Conservation (phyloP, 2,113 vertebrate genomes). For the Mirza zaza region DNA sequence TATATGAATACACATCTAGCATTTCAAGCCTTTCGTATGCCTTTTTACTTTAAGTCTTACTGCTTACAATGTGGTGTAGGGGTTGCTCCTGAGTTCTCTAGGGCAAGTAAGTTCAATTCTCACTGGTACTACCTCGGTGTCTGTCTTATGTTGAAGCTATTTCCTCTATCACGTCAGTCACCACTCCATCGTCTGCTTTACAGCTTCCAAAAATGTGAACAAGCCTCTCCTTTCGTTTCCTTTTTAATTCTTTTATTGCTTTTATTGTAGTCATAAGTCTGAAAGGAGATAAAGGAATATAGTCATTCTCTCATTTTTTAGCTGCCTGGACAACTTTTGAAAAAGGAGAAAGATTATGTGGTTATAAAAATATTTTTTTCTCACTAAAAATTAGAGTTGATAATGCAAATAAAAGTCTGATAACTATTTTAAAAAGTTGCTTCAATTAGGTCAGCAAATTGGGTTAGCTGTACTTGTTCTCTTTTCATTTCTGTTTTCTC, state of each 20-base stretch:
- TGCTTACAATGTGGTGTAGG: background rate
- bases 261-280: background rate
- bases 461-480: background rate
- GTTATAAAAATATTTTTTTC: background rate
- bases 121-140: background rate
- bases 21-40: background rate
- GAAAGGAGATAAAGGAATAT: background rate
- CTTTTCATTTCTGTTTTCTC: background rate
- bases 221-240: background rate
- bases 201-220: background rate
- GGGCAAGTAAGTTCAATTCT: background rate
- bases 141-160: background rate
- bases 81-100: background rate
- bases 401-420: slow-evolving; percentile 22
- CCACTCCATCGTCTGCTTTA: background rate
- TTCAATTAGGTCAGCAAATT: background rate
- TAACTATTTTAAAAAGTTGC: background rate
- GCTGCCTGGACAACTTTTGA: background rate
- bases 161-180: background rate
- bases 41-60: background rate
- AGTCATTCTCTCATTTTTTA: background rate
- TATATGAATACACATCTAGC: background rate
- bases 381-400: background rate
- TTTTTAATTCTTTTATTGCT: background rate
- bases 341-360: background rate